These are phyloP conservation scores for Ianthella basta DNA, from an alignment of 37 sponge, comb jelly and placozoan species.

Conservation along the genomic window DNA sequence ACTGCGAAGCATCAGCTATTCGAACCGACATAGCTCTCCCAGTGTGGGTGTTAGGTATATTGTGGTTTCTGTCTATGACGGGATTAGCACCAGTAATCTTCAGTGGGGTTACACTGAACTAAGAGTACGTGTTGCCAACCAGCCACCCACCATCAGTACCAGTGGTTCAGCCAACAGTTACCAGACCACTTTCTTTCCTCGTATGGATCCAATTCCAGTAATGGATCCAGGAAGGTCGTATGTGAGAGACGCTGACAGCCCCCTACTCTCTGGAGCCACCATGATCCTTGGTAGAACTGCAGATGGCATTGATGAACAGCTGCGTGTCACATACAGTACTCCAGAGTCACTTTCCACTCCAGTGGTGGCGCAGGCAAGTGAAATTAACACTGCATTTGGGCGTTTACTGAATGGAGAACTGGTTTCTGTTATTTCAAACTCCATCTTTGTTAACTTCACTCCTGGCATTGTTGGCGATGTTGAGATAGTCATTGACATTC, in stretches of 20 bases:
- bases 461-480: constrained; percentile 68
- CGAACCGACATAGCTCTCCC: constrained; percentile 48
- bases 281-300: constrained; percentile 51
- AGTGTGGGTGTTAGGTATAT: constrained; percentile 56
- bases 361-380: constrained; percentile 52
- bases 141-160: constrained; percentile 58
- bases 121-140: constrained; percentile 54
- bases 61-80: constrained; percentile 64
- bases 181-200: constrained; percentile 62
- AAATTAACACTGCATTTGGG: constrained; percentile 69
- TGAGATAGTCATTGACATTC: constrained; percentile 77
- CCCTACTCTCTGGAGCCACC: constrained; percentile 42
- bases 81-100: constrained; percentile 12
- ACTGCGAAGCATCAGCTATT: constrained; percentile 51
- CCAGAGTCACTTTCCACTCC: constrained; percentile 66
- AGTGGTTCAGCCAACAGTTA: constrained; percentile 48
- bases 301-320: constrained; percentile 59
- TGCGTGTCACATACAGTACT: constrained; percentile 61
- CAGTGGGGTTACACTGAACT: constrained; percentile 34
- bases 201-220: constrained; percentile 58
- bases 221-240: constrained; percentile 45
- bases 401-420: constrained; percentile 22
- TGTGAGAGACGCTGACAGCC: constrained; percentile 75
- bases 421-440: constrained; percentile 58
- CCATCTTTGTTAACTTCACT: constrained; percentile 34